Evolutionary conservation across 2,113 vertebrate species (phyloP), one percentile per base, ranked within the genome.

Genomic region (Bagarius yarrelli): DNA sequence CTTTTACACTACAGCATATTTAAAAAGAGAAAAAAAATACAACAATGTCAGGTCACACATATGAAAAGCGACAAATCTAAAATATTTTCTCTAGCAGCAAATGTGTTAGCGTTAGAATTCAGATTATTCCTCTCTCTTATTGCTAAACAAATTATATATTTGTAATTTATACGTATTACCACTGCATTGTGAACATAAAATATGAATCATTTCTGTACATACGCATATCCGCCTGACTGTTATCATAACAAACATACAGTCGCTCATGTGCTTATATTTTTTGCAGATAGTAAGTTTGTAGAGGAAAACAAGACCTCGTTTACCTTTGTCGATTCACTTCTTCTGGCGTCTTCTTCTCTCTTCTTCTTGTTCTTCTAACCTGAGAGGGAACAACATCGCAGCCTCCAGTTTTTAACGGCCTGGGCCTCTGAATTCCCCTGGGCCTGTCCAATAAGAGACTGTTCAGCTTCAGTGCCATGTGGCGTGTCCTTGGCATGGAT

Each of bases 331-430:
- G 70, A 66, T 59, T 52, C 57, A 72, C 76, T 56, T 53, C 40
- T 52, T 82, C 36, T 34, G 73, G 61, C 19, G 50, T 55, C 50
- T 79, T 32, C 56, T 69, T 66, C 56, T 76, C 61, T 18, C 21
- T 69, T 40, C 32, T 36, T 74, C 70, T 69, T 30, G 44, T 36
- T 74, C 70, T 78, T 56, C 73, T 56, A 55, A 66, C 75, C 79
- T 79, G 76, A 81, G 66, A 73, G 75, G 57, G 73, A 71, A 34
- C 78, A 71, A 79, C 57, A 56, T 76, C 77, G 52, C 56, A 83
- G 47, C 69, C 57, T 40, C 59, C 79, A 75, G 61, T 81, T 85
- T 86, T 84, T 85, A 86, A 85, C 74, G 70, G 81, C 69, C 56
- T 59, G 72, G 63, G 56, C 78, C 83, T 78, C 53, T 18, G n/a